A percentile compares a stretch with the other conserved stretches of the same genome.
These are phyloP conservation scores for Nymphicus hollandicus DNA, from an alignment of 2,113 vertebrate genomes.

Conservation along the genomic window DNA sequence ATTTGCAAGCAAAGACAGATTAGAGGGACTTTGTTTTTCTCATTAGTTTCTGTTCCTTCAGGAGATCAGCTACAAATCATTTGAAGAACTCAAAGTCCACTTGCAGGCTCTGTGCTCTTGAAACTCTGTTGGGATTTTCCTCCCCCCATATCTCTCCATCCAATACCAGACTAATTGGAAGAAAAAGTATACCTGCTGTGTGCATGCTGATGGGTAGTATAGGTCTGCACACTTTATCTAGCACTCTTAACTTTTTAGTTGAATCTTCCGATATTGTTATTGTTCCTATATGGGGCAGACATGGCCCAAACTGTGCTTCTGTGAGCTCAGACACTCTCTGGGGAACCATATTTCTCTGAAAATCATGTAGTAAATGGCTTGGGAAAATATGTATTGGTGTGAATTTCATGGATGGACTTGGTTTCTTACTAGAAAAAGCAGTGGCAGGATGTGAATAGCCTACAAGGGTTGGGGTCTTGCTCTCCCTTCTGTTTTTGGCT, in stretches of 20 bases:
- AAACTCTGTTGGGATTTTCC: background rate
- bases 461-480: fast-evolving
- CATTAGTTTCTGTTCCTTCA: constrained; percentile 53
- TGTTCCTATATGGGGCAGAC: background rate
- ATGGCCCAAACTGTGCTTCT: too few species aligned
- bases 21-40: constrained; percentile 50
- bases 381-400: background rate
- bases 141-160: fast-evolving
- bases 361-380: background rate
- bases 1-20: constrained; percentile 35
- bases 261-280: background rate
- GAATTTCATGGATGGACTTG: background rate
- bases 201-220: fast-evolving
- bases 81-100: background rate
- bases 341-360: background rate
- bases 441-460: background rate
- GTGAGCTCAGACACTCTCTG: fast-evolving
- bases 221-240: background rate
- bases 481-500: background rate
- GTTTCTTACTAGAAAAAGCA: background rate
- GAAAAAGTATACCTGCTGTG: background rate
- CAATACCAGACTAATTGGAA: background rate
- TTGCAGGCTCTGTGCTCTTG: background rate
- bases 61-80: constrained; percentile 38
- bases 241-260: background rate